Evolutionary conservation across 2,113 vertebrate species (phyloP), one percentile per base, ranked within the genome.

Genomic region (Excalfactoria chinensis): DNA sequence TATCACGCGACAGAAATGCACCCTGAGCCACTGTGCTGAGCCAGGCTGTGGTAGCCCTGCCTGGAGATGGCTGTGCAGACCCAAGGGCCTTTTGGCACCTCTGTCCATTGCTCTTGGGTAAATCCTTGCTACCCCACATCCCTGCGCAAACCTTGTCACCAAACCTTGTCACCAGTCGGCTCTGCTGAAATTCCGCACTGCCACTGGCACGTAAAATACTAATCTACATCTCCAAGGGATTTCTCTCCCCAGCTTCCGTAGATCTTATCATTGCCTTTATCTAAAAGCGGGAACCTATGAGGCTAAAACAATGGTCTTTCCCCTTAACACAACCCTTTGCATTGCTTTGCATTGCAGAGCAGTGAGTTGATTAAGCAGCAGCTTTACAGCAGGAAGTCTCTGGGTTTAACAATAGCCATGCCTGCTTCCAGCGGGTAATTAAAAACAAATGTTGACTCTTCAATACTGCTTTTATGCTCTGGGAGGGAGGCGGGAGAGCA

Each of bases 351-450:
- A 26, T 84, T 7, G 17, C 30, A 56, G 66, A 70, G 32, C 30
- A 78, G 1, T 18, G 76, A 60, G 30, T 55, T 83, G 71, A 73
- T 81, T 80, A 71, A 93, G 84, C 18, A 28, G 43, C 76, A 78
- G 35, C 66, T 28, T 95, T 96, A 55, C n/a, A 90, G 60, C 83
- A 86, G 86, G 95, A 93, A 91, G 92, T 60, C 69, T 90, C 76
- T 37, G 76, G 76, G 32, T 91, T 64, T 86, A 95, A 95, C 93
- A 93, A 95, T 91, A 77, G 86, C 53, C 73, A 4, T 51, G 17
- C 89, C 21, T 84, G 90, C 83, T 95, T 91, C 90, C 83, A 88
- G 72, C 68, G 95, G 80, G 74, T 90, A 91, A 95, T 92, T 66
- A 58, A 84, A 94, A 92, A 84, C 92, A 88, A 93, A 91, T 88